A percentile compares a stretch with the other conserved stretches of the same genome.
Evolutionary conservation across 2,113 vertebrate species (phyloP).

Genomic region (Polyodon spathula): DNA sequence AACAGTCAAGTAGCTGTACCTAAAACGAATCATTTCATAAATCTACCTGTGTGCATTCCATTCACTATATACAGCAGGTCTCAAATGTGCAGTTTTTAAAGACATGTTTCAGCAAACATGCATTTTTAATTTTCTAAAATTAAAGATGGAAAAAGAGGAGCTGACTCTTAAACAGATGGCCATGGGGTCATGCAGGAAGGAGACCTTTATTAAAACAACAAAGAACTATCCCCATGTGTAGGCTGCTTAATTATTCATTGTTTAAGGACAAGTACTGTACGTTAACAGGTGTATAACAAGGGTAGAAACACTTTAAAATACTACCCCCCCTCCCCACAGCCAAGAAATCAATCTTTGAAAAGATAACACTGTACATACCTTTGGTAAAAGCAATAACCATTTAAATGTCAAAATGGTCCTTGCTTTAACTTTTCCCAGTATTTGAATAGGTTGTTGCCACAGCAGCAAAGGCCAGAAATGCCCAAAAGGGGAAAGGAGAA

Average conservation of each 20-base stretch:
- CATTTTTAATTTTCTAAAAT: no score
- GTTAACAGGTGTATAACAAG: not conserved
- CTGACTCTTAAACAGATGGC: constrained; percentile 20
- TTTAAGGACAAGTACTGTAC: constrained; percentile 31
- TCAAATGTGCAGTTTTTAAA: no score
- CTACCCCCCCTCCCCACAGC: not conserved
- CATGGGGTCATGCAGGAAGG: constrained; percentile 7
- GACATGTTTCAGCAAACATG: no score
- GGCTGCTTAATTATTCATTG: constrained; percentile 48
- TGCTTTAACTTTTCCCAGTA: constrained; percentile 54
- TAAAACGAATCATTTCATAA: no score
- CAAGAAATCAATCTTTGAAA: constrained; percentile 17
- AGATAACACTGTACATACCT: constrained; percentile 20
- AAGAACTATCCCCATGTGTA: constrained; percentile 23
- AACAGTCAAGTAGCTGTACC: no score
- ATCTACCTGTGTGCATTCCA: no score
- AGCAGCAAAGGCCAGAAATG: constrained; percentile 43
- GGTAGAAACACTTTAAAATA: not conserved
- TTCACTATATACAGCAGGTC: no score
- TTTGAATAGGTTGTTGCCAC: constrained; percentile 27
- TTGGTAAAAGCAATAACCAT: constrained; percentile 40
- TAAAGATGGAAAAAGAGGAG: no score
- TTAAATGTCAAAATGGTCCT: constrained; percentile 58
- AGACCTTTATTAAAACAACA: constrained; percentile 28
- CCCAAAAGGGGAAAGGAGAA: constrained; percentile 39